phyloP scores from a whole-genome alignment of 2,888 invertebrate genomes.

The Bembecia ichneumoniformis region DNA sequence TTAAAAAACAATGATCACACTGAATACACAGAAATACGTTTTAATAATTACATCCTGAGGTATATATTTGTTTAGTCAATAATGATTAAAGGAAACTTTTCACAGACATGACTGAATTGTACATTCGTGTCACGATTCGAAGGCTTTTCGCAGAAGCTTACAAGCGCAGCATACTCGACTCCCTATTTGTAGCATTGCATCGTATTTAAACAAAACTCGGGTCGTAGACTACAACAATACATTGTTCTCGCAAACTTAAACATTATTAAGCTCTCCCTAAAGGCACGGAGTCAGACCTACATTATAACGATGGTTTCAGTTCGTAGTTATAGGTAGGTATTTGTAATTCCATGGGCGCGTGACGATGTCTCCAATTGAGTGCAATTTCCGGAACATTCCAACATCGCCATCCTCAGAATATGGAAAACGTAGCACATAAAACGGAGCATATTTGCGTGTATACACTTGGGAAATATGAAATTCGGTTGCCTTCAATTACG shows the following conservation, averaged over 20 bases:
- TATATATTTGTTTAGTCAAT: no score
- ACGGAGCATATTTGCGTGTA: background rate
- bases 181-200: no score
- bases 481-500: background rate
- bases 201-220: background rate
- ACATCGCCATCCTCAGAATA: constrained; percentile 17
- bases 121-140: no score
- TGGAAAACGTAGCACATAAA: background rate
- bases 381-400: constrained; percentile 38
- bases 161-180: no score
- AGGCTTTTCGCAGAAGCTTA: no score
- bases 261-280: background rate
- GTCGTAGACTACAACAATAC: background rate
- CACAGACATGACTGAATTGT: no score
- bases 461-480: background rate
- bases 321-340: background rate
- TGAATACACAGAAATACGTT: no score
- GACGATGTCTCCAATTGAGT: constrained; percentile 34
- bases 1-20: no score
- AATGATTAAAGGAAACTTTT: no score
- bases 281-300: background rate
- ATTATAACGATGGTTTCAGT: background rate
- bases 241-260: background rate
- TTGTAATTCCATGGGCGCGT: background rate
- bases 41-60: no score